Conservation (phyloP, 2,888 invertebrate species). For the Leptopterna dolabrata region DNA sequence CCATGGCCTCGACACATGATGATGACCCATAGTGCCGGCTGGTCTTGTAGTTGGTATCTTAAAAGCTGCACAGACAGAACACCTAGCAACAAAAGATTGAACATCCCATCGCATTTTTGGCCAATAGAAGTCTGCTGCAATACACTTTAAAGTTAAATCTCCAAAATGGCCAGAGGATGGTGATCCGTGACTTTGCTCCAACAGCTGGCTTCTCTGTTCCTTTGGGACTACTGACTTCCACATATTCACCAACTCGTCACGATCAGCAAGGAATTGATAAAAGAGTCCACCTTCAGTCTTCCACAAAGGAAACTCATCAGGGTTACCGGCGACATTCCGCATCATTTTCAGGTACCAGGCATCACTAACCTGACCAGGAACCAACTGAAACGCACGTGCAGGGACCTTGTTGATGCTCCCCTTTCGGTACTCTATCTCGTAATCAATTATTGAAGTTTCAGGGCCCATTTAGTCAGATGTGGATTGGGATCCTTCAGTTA, state of each 20-base stretch:
- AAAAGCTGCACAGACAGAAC: neutral
- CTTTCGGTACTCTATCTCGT: constrained; percentile 8
- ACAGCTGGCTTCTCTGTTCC: neutral
- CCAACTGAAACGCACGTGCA: neutral
- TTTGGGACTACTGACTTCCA: neutral
- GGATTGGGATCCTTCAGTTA: neutral
- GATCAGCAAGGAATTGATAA: neutral
- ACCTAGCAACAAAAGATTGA: neutral
- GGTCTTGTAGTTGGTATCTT: neutral
- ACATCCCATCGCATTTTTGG: constrained; percentile 8
- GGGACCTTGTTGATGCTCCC: constrained; percentile 12
- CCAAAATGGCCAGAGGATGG: constrained; percentile 4
- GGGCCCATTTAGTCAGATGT: constrained; percentile 18
- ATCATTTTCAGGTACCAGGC: constrained; percentile 53
- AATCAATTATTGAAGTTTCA: constrained; percentile 5
- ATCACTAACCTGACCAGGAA: neutral
- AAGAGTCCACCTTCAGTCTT: neutral
- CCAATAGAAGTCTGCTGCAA: constrained; percentile 21
- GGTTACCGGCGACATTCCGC: neutral
- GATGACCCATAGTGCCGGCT: neutral
- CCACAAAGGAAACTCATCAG: constrained; percentile 25
- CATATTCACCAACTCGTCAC: neutral
- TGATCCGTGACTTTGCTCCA: neutral
- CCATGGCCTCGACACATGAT: constrained; percentile 55
- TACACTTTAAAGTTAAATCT: constrained; percentile 19